Percentiles rank a stretch among this genome's conserved stretches.
phyloP scores from a whole-genome alignment of 1,140 invertebrate species.

The Drosophila kikkawai region DNA sequence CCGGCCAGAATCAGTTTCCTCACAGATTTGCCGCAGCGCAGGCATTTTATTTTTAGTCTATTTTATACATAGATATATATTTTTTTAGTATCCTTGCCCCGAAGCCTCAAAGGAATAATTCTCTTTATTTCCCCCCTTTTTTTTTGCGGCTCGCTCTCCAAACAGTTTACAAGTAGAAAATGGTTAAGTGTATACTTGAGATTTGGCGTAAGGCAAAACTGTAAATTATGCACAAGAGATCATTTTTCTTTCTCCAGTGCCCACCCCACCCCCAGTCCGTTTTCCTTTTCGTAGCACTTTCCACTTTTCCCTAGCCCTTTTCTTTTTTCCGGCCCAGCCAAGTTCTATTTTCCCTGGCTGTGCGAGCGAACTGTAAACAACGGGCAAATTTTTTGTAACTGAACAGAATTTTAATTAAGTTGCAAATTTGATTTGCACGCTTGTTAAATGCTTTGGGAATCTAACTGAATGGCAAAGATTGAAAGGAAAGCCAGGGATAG shows the following conservation, averaged over 20 bases:
- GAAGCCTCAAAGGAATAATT: slow-evolving; percentile 74
- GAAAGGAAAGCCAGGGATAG: neutral
- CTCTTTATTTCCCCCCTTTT: slow-evolving; percentile 50
- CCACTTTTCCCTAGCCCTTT: slow-evolving; percentile 16
- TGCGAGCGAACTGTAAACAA: slow-evolving; percentile 30
- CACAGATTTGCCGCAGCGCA: slow-evolving; percentile 70
- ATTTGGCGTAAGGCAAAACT: slow-evolving; percentile 77
- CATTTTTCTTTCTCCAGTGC: slow-evolving; percentile 69
- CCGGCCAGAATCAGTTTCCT: slow-evolving; percentile 38
- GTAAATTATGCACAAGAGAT: slow-evolving; percentile 83
- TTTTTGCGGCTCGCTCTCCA: slow-evolving; percentile 62
- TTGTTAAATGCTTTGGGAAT: slow-evolving; percentile 64
- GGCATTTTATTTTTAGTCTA: slow-evolving; percentile 67
- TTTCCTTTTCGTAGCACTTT: slow-evolving; percentile 5
- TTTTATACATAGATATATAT: slow-evolving; percentile 43
- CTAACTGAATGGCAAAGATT: slow-evolving; percentile 10
- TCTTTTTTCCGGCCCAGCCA: slow-evolving; percentile 44
- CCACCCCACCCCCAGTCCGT: neutral
- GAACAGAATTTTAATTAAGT: slow-evolving; percentile 77
- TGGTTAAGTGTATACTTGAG: slow-evolving; percentile 81
- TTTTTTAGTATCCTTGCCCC: slow-evolving; percentile 39
- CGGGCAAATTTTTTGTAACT: slow-evolving; percentile 50
- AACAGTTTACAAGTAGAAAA: slow-evolving; percentile 80
- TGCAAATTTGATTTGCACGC: slow-evolving; percentile 78
- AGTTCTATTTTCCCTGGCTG: slow-evolving; percentile 30